Evolutionary conservation across 2,888 invertebrate species (phyloP), one percentile per base, ranked within the genome.

Genomic region (Anorthoa munda): DNA sequence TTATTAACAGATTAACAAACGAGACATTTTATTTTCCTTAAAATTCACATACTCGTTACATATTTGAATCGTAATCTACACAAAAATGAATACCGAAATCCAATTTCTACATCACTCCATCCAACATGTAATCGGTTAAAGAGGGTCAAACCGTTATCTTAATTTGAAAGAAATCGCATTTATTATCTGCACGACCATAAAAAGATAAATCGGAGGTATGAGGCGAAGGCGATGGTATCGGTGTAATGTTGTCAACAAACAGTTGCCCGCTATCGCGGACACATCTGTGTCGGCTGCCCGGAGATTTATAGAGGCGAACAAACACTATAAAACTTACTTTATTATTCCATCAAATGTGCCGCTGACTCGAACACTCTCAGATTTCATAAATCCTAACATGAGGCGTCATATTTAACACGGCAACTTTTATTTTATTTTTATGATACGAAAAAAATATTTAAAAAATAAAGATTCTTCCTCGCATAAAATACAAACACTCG

Each of bases 321-420:
- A 91, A 91, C 88, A 90, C 90, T 90, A 93, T 93, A 93, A 93
- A 94, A 93, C 91, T 91, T 89, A 89, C 88, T 94, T 93, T 94
- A 93, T 93, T 93, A 92, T 93, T 93, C 92, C 91, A 93, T 93
- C 92, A 92, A 93, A 90, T 87, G 82, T 87, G 87, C 87, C 87
- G 90, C 90, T 89, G 88, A 89, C 86, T 89, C 87, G 79, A 82
- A 87, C 82, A 86, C 84, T 87, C 85, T 82, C 82, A 72, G 82
- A 80, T 90, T 89, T 89, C 83, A 88, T 89, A 88, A 85, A 87
- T 87, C 85, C 77, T 85, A 82, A 86, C 73, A 75, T 79, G 80
- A 81, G 48, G 63, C 21, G 60, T 76, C 82, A 87, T 79, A 79
- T 86, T 83, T 84, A 85, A 82, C 79, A 82, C 66, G 74, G 70